A percentile compares a stretch with the other conserved stretches of the same genome.
These are phyloP conservation scores for Tenthredo scrophulariae DNA, from an alignment of 2,888 invertebrate genomes.

Conservation along the genomic window DNA sequence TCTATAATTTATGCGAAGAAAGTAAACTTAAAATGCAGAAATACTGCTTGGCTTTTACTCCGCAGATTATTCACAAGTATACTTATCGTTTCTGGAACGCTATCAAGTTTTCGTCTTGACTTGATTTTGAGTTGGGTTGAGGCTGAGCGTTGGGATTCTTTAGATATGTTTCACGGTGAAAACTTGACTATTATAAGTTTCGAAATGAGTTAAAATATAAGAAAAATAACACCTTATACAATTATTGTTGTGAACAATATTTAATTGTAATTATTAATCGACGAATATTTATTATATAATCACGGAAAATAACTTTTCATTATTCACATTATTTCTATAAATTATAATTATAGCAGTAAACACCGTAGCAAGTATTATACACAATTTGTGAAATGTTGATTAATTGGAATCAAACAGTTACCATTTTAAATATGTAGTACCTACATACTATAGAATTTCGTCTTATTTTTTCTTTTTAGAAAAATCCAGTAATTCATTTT, in stretches of 20 bases:
- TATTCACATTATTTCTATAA: neutral
- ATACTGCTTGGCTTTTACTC: constrained; percentile 10
- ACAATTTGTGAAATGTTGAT: constrained; percentile 9
- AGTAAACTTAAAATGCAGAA: neutral
- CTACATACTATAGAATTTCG: neutral
- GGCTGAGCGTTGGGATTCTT: neutral
- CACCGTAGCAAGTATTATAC: neutral
- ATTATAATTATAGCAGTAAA: neutral
- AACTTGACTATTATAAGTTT: neutral
- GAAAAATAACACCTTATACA: neutral
- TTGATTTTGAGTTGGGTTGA: constrained; percentile 10
- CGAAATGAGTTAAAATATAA: neutral
- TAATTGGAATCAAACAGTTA: neutral
- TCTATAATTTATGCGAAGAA: neutral
- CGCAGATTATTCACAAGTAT: neutral
- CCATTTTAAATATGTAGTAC: neutral
- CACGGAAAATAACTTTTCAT: constrained; percentile 2
- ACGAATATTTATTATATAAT: constrained; percentile 24
- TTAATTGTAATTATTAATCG: neutral
- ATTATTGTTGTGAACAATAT: constrained; percentile 6
- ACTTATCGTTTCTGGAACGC: constrained; percentile 23
- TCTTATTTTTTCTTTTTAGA: neutral
- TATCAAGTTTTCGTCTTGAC: constrained; percentile 2
- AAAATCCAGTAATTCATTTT: neutral
- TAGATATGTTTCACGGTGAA: neutral